These are phyloP conservation scores for Porites rus DNA, from an alignment of 92 coral and sea anemone species.

Conservation along the genomic window DNA sequence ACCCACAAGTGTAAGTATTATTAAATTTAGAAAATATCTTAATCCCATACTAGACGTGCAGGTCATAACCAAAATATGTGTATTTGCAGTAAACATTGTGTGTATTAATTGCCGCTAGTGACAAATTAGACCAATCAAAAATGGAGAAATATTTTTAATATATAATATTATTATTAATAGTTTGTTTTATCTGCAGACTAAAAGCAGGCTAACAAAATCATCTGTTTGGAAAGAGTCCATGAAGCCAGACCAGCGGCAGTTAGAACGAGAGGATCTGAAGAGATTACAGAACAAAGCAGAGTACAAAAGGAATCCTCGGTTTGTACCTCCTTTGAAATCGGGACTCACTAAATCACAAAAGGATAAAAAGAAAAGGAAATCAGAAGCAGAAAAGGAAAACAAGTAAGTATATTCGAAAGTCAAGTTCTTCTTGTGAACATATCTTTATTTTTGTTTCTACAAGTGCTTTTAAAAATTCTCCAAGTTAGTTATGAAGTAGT, in stretches of 20 bases:
- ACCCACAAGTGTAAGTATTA: slow-evolving; percentile 58
- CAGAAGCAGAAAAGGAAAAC: slow-evolving; percentile 37
- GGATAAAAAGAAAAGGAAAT: slow-evolving; percentile 59
- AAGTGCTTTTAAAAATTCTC: too few species aligned
- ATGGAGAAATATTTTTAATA: too few species aligned
- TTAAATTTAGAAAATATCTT: background rate
- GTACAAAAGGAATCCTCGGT: slow-evolving; percentile 94
- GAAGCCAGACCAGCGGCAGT: slow-evolving; percentile 91
- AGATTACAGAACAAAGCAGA: slow-evolving; percentile 92
- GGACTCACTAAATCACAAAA: slow-evolving; percentile 76
- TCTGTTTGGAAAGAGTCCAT: slow-evolving; percentile 92
- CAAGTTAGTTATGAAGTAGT: too few species aligned
- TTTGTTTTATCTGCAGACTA: slow-evolving; percentile 45
- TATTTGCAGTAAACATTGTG: too few species aligned
- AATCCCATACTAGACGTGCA: too few species aligned
- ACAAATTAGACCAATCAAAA: too few species aligned
- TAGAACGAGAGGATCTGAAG: slow-evolving; percentile 84
- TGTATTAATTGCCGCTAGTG: too few species aligned
- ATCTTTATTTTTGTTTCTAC: too few species aligned
- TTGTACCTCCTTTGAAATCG: slow-evolving; percentile 92
- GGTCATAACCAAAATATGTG: too few species aligned
- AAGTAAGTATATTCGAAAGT: slow-evolving; percentile 9
- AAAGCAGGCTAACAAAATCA: slow-evolving; percentile 62
- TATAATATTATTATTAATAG: too few species aligned
- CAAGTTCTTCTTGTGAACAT: background rate